Base-by-base conservation (phyloP, 2,797 vertebrate genomes). In the Nyctalus aviator region DNA sequence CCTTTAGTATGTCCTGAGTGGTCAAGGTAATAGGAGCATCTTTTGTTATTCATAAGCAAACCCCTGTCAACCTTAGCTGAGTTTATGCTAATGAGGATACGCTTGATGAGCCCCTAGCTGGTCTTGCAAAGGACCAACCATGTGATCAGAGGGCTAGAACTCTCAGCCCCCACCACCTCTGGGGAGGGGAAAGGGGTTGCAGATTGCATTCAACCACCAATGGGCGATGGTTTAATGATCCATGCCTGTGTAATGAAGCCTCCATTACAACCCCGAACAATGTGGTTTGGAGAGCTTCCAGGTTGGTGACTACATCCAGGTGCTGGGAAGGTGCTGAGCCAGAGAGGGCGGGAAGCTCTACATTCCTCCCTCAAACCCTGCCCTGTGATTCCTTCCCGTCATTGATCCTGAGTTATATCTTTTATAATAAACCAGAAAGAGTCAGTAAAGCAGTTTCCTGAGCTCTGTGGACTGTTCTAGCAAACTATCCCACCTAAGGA, bases 11-110 rank as follows among this genome's bases (percentile, higher is more conserved):
- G 90, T 77, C 75, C 75, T 64, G 6, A 81, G 37, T 37, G 62
- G 30, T 64, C 30, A n/a, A 18, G 62, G 59, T 53, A 35, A 88
- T 12, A 82, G 27, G 50, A 86, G 0, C 4, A 20, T 37, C 10
- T 68, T 64, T 30, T 15, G 14, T 75, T 78, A 41, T 68, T 88
- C 75, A 83, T 50, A 88, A 88, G 41, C 35, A 78, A 84, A 27
- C 32, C 55, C 3, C 50, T 88, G 72, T 73, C 57, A 69, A 44
- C 14, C 14, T 53, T 20, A 77, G 15, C 57, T 44, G 48, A 77
- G 17, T 85, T 75, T 41, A 76, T 55, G 11, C 25, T 77, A 81
- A 75, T 77, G n/a, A 84, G 25, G 13, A 48, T 25, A 68, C 53
- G 83, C 25, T 53, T 64, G 32, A 44, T 41, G 37, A 66, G 7